Evolutionary conservation across 2,888 invertebrate genomes (phyloP), one percentile per base, ranked within the genome.

Genomic region (Cynaeus angustus): DNA sequence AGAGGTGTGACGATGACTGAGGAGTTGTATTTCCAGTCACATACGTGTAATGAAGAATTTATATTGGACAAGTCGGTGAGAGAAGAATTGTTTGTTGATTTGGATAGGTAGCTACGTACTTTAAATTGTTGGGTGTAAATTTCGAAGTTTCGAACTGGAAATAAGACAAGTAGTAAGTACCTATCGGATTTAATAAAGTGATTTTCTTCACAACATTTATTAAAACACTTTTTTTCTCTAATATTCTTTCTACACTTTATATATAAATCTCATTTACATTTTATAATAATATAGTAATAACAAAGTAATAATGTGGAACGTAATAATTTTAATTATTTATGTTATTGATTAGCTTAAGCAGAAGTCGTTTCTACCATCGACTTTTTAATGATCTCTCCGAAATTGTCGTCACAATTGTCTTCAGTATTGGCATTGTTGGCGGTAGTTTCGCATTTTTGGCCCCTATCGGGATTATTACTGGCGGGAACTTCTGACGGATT

Each of bases 371-470:
- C 95, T 82, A 95, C 95, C 90, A 96, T 95, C 73, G 94, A 94
- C 86, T 96, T 95, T 85, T 95, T 96, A 78, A 96, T 95, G 79
- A 96, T 93, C 87, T 96, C 95, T 61, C 95, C 95, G 82, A 96
- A 95, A 84, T 95, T 95, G 80, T 94, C 94, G 76, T 88, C 89
- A 78, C 87, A 87, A 64, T 88, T 86, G 50, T 87, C 88, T 45
- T 81, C 74, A 67, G 78, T 72, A 48, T 70, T 79, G 75, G 30
- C 43, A 52, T 64, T 21, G 21, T 21, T 52, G 30, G 52, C 80
- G 77, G 78, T 80, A 76, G 70, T 68, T 50, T 76, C 75, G 66
- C 74, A 75, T 71, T 76, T 80, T 64, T 79, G 78, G 21, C 66
- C 72, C 70, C 72, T 72, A 26, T 73, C 69, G 41, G 73, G 53